Evolutionary conservation across 2,113 vertebrate species (phyloP), one percentile per base, ranked within the genome.

Genomic region (Scalopus aquaticus): DNA sequence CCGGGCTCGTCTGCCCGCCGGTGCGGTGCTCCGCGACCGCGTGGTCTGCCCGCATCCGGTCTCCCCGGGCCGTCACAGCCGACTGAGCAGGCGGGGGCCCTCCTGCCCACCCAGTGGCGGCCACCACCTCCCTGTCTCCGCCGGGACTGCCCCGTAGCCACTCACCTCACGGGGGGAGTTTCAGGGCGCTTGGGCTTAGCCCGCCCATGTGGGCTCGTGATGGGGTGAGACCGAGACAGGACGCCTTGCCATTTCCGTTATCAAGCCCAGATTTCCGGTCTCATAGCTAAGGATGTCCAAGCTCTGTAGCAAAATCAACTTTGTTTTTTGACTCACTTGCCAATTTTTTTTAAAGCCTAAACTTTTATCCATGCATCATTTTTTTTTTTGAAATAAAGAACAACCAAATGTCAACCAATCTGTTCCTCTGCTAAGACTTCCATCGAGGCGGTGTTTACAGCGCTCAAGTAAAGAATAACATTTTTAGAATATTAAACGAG

Each of bases 351-450:
- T 32, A 83, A 90, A 89, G n/a, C 17, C 37, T 67, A 70, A 94
- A 91, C 51, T 83, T 91, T 91, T 72, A 84, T 85, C 35, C 26
- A 54, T 89, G n/a, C 26, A 91, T 73, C n/a, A 69, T 24, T 94
- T 94, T 93, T 94, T 94, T 93, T 91, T 80, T 91, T 13, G 2
- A 82, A 94, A 88, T 89, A 67, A 89, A 93, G 83, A 93, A 91
- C 56, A 83, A 72, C 79, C 95, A 87, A 94, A 93, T 73, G 79
- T 94, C 86, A 96, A 97, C 94, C 65, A 95, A 90, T 96, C 94
- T 95, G 89, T 64, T 96, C 96, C 65, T 93, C 95, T 80, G 94
- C 60, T 95, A 88, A 91, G 58, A 87, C 24, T 93, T 90, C 54
- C 73, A 92, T 78, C 76, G 95, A 62, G 42, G 90, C 64, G 46